Evolutionary conservation across 2,113 vertebrate species (phyloP), one percentile per base, ranked within the genome.

Genomic region (Lucifuga dentata): DNA sequence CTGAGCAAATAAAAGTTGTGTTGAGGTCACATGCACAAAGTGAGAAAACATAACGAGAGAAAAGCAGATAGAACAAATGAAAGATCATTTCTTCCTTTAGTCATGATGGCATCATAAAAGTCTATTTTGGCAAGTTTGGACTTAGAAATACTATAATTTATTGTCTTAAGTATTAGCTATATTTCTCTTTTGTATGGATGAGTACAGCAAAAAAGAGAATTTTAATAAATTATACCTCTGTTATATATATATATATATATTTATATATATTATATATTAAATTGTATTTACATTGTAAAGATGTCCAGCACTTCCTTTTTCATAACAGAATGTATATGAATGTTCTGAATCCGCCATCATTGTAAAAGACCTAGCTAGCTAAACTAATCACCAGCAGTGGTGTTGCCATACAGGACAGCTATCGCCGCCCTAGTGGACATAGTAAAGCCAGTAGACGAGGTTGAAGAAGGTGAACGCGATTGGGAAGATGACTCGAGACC

Each of bases 401-500:
- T 45, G 26, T 13, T 66, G 58, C 70, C 20, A 24, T 32, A 17
- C 13, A 48, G 44, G 55, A 53, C 58, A 16, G 6, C 48, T 5
- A 4, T 17, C 72, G 75, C 68, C 84, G 63, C 73, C 76, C 92
- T 94, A 98, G 84, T 98, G 95, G 50, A 98, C 94, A 44, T 98
- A 98, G 88, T 98, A 98, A 67, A 98, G 92, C 97, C 97, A 98
- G 77, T 98, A 98, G 63, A 98, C 93, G 69, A 96, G 91, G 89
- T 98, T 98, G 86, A 98, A 98, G 92, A 98, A 95, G 71, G 94
- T 94, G 80, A 96, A 98, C 0, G 92, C 92, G 74, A 97, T 94
- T 32, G 97, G 96, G 83, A 98, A 98, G 68, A 98, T 90, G 75
- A 96, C 95, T 67, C 97, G 93, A 59, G 96, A 98, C 97, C 96